Percentiles rank a stretch among this genome's conserved stretches.
Conservation (phyloP, 2,797 vertebrate genomes). For the Notolepis coatsorum region DNA sequence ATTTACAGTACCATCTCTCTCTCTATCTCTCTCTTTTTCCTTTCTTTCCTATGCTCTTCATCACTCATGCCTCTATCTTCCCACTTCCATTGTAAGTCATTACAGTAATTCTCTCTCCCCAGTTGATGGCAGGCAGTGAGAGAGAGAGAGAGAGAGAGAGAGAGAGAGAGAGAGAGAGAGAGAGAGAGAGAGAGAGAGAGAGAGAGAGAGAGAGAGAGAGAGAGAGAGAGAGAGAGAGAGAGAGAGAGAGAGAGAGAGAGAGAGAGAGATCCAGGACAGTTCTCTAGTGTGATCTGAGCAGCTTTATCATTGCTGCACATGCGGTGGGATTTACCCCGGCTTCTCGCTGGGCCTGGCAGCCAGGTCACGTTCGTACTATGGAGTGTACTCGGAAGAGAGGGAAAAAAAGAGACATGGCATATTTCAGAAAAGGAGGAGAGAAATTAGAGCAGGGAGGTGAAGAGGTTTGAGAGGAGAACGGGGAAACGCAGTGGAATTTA, state of each 20-base stretch:
- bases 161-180: not conserved
- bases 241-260: not conserved
- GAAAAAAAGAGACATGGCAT: constrained; percentile 29
- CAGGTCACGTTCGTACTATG: constrained; percentile 62
- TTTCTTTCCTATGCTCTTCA: not conserved
- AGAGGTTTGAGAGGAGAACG: constrained; percentile 1
- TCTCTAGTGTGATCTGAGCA: constrained; percentile 62
- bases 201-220: no score
- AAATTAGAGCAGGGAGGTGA: constrained; percentile 37
- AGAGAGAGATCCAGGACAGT: constrained; percentile 67
- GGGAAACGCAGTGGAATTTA: not conserved
- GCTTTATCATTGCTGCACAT: constrained; percentile 70
- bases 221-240: not conserved
- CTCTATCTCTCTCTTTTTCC: no score
- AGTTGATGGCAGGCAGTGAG: constrained; percentile 47
- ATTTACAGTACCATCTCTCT: not conserved
- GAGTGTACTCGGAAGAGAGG: constrained; percentile 15
- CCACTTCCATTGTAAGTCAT: constrained; percentile 29
- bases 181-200: constrained; percentile 12
- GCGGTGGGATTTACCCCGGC: constrained; percentile 67
- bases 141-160: constrained; percentile 8
- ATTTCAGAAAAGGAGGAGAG: constrained; percentile 25
- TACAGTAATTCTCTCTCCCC: constrained; percentile 39
- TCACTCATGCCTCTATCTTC: constrained; percentile 1
- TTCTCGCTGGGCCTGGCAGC: constrained; percentile 46